phyloP scores from a whole-genome alignment of 2,797 vertebrate genomes.

The Nannoperca australis region DNA sequence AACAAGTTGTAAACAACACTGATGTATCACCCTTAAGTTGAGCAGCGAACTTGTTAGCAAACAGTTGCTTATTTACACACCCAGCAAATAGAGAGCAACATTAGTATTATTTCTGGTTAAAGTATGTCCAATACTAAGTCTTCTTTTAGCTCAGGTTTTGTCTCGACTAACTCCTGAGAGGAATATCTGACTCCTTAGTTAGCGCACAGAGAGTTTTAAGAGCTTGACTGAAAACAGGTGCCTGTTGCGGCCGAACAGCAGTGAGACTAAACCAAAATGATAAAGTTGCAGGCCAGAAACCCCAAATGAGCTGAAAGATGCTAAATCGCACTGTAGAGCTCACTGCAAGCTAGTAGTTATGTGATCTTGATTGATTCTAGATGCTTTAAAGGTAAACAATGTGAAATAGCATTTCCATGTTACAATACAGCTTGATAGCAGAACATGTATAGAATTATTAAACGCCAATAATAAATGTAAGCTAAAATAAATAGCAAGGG shows the following conservation, averaged over 20 bases:
- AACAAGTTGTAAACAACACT: neutral
- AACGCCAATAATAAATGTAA: neutral
- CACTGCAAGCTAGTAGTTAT: neutral
- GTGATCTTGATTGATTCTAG: neutral
- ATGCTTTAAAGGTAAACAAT: neutral
- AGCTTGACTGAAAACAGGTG: neutral
- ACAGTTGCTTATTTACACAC: neutral
- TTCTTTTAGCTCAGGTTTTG: neutral
- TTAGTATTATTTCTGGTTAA: neutral
- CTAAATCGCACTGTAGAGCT: neutral
- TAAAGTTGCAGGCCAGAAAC: neutral
- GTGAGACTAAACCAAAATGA: neutral
- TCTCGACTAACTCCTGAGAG: neutral
- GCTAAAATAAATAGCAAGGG: slow-evolving; percentile 10
- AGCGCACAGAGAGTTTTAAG: neutral
- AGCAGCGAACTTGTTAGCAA: neutral
- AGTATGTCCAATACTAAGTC: neutral
- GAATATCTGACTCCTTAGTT: neutral
- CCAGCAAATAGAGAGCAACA: neutral
- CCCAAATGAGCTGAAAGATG: neutral
- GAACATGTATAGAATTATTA: neutral
- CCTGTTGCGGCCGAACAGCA: neutral
- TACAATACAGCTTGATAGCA: neutral
- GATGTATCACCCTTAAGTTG: neutral
- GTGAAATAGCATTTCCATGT: neutral